These are phyloP conservation scores for Dicerorhinus sumatrensis DNA, from an alignment of 2,113 vertebrate species.

Conservation along the genomic window DNA sequence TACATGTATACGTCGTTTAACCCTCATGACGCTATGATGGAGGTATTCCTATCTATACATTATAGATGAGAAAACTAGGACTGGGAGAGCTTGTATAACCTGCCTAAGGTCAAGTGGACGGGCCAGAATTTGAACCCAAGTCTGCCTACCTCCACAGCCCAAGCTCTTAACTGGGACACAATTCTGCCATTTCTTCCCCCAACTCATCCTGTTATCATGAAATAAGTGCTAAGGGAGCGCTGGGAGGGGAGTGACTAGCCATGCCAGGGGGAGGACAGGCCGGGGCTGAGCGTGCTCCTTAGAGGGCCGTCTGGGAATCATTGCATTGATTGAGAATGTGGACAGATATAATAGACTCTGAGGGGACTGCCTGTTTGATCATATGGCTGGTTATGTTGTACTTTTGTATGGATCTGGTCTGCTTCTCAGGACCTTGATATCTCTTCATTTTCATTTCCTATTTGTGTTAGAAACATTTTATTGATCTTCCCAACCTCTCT, in stretches of 20 bases:
- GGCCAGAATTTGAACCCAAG: neutral
- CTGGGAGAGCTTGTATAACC: neutral
- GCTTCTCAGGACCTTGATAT: slow-evolving; percentile 36
- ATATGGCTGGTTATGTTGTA: neutral
- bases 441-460: slow-evolving; percentile 57
- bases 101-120: neutral
- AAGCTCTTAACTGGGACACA: neutral
- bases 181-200: neutral
- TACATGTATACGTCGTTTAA: rapidly evolving
- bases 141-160: neutral
- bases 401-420: neutral
- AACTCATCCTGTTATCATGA: rapidly evolving
- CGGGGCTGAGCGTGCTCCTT: neutral
- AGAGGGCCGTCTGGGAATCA: neutral
- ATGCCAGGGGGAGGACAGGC: neutral
- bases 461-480: slow-evolving; percentile 48
- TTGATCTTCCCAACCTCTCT: neutral
- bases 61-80: neutral
- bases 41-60: neutral
- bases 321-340: neutral
- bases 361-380: neutral
- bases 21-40: neutral
- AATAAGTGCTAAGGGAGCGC: neutral
- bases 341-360: neutral
- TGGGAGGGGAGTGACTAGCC: neutral